Conservation (phyloP, 2,113 vertebrate species). For the Chunga burmeisteri region DNA sequence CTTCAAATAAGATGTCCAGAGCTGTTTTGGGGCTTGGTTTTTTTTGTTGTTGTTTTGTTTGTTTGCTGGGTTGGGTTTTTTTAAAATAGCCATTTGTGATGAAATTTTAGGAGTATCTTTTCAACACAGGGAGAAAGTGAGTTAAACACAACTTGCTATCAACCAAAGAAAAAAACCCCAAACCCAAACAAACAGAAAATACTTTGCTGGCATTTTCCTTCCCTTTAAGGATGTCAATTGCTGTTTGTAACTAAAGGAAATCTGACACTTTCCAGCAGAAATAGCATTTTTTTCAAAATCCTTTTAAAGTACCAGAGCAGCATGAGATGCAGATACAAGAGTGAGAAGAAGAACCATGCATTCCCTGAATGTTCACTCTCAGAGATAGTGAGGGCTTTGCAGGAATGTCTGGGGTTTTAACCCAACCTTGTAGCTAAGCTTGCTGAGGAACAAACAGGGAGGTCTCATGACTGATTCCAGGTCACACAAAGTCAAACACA, state of each 20-base stretch:
- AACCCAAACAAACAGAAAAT: background rate
- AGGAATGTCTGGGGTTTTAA: background rate
- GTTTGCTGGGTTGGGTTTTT: background rate
- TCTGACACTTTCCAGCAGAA: background rate
- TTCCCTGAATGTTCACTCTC: background rate
- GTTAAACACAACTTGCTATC: background rate
- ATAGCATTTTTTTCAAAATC: background rate
- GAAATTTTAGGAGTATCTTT: background rate
- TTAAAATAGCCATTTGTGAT: background rate
- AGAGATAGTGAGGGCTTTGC: background rate
- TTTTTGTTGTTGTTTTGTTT: background rate
- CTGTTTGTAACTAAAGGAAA: background rate
- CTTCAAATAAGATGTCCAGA: background rate
- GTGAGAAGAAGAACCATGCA: background rate
- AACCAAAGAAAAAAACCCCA: background rate
- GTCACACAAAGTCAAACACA: slow-evolving; percentile 37
- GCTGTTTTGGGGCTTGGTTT: too few relatives aligned
- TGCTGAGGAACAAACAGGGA: background rate
- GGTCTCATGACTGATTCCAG: background rate
- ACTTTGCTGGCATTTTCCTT: background rate
- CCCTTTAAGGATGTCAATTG: background rate
- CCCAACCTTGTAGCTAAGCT: background rate
- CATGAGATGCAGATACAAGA: background rate
- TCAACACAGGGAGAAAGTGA: background rate
- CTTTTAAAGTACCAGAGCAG: background rate